Conservation (phyloP, 2,797 vertebrate genomes). For the Danio choprae region DNA sequence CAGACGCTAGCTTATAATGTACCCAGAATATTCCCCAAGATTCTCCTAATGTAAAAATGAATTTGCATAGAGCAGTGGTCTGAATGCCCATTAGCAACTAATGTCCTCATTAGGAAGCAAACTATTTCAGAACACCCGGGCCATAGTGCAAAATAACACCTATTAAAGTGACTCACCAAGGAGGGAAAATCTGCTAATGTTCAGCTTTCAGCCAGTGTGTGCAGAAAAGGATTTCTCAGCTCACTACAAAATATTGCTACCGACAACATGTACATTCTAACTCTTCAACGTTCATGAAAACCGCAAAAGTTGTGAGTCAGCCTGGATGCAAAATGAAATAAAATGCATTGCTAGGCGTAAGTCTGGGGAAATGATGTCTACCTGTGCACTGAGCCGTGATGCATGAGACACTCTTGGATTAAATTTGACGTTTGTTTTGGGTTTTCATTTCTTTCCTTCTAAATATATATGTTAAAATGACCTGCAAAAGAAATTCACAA, state of each 20-base stretch:
- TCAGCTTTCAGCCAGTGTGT: background rate
- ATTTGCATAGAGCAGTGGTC: background rate
- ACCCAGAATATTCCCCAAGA: background rate
- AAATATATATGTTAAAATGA: background rate
- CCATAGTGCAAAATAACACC: background rate
- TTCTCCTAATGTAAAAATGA: slow-evolving; percentile 22
- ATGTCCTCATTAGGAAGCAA: background rate
- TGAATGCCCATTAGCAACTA: background rate
- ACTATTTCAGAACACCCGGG: background rate
- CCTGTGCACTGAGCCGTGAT: background rate
- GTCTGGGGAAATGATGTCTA: background rate
- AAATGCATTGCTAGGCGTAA: background rate
- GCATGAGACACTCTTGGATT: background rate
- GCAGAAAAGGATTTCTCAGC: background rate
- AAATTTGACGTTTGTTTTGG: background rate
- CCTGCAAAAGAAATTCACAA: background rate
- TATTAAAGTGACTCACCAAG: background rate
- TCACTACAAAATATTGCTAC: background rate
- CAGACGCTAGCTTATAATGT: background rate
- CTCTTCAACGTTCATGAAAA: background rate
- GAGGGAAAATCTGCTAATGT: background rate
- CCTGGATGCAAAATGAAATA: background rate
- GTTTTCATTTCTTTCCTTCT: background rate
- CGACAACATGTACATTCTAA: background rate
- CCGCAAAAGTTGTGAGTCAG: background rate